Evolutionary conservation across 2,888 invertebrate genomes (phyloP), one percentile per base, ranked within the genome.

Genomic region (Sarcophaga rosellei): DNA sequence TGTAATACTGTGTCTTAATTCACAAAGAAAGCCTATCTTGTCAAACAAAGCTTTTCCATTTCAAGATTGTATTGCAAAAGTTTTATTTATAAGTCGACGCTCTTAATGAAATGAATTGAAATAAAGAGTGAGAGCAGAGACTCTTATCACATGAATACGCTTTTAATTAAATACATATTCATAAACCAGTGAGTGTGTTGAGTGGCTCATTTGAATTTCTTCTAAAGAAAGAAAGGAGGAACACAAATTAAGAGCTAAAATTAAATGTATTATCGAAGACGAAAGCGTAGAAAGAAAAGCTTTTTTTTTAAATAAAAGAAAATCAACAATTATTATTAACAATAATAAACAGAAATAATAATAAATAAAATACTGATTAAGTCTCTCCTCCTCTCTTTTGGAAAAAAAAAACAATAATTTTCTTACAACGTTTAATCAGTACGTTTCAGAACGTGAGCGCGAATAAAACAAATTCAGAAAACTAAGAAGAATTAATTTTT

Each of bases 361-460:
- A 70, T 4, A 70, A 70, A 47, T 57, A 69, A 53, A 69, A 61
- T 57, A 70, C 79, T 80, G 79, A 84, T 84, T 75, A 84, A 78
- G 69, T 47, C 63, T 69, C 21, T 20, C 25, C 8, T 2, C 35
- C 35, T 35, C 35, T 35, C 35, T 35, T 35, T 35, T 35, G 35
- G 10, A 35, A 35, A 10, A 35, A 25, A 62, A 35, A 35, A 63
- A 73, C 23, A 44, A 23, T 76, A 76, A 45, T n/a, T 47, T 57
- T 35, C 44, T 66, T 21, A 44, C 57, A 6, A 35, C 44, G 17
- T 23, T 23, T 21, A 69, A 3, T 84, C 35, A 81, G 81, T 78
- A 20, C 10, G 62, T 21, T 74, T 81, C 17, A 69, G 74, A 65
- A 75, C 69, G 74, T 57, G 77, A 44, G 57, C 45, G 69, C 25